phyloP scores from a whole-genome alignment of 2,113 vertebrate species.

The Oreochromis niloticus region DNA sequence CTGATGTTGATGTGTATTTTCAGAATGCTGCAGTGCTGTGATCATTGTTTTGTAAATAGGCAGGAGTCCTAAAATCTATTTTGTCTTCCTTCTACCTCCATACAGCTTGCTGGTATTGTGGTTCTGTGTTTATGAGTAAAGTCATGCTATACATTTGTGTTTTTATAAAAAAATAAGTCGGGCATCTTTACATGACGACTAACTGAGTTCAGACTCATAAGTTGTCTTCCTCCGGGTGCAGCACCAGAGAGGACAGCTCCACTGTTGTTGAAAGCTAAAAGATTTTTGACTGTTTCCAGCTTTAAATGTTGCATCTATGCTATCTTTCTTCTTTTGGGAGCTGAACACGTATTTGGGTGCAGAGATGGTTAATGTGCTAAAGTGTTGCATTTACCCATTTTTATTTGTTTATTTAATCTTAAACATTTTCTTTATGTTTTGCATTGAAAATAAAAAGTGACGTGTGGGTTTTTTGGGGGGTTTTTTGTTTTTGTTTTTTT shows the following conservation, averaged over 20 bases:
- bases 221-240: not conserved
- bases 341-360: not conserved
- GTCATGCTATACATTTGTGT: not conserved
- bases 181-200: not conserved
- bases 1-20: not conserved
- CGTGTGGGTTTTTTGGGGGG: not conserved
- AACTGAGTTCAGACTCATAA: not conserved
- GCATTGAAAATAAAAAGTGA: not conserved
- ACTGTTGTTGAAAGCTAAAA: not conserved
- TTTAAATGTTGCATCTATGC: not conserved
- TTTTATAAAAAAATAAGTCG: accelerated
- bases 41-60: not conserved
- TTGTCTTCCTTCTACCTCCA: not conserved
- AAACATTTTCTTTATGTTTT: not conserved
- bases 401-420: not conserved
- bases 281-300: not conserved
- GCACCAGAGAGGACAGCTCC: accelerated
- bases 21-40: not conserved
- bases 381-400: not conserved
- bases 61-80: not conserved
- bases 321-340: not conserved
- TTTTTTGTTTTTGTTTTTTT: not conserved
- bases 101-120: not conserved
- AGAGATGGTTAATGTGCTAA: not conserved
- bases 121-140: accelerated